Evolutionary conservation across 2,888 invertebrate genomes (phyloP).

Genomic region (Pasiphila rectangulata): DNA sequence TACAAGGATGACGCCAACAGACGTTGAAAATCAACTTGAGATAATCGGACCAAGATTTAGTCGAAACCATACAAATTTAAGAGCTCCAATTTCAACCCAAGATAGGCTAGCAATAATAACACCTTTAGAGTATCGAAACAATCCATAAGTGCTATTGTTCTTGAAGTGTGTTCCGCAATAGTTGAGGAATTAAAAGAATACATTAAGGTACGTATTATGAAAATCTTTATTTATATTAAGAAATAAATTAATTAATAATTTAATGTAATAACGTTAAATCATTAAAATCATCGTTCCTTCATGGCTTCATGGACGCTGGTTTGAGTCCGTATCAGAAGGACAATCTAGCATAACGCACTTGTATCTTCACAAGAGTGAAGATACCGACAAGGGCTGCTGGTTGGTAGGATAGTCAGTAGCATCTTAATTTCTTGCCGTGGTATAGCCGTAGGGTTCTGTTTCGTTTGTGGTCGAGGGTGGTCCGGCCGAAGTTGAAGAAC

Average conservation of each 20-base stretch:
- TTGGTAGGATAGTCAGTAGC: no score
- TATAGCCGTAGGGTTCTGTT: constrained; percentile 19
- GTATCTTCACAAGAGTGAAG: constrained; percentile 26
- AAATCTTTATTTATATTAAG: constrained; percentile 8
- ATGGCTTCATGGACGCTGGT: no score
- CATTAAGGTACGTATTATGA: constrained; percentile 23
- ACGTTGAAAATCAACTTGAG: no score
- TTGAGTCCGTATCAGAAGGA: no score
- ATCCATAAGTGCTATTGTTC: constrained; percentile 14
- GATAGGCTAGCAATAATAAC: no score
- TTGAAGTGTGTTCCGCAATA: constrained; percentile 13
- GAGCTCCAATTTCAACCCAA: no score
- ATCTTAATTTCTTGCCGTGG: constrained; percentile 23
- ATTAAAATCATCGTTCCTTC: constrained; percentile 25
- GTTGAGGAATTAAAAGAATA: constrained; percentile 24
- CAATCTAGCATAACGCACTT: no score
- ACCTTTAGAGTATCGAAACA: constrained; percentile 14
- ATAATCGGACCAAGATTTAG: no score
- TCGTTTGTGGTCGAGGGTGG: constrained; percentile 7
- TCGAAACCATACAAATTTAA: no score
- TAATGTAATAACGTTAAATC: constrained; percentile 23
- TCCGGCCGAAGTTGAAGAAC: constrained; percentile 18
- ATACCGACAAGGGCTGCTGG: constrained; percentile 24
- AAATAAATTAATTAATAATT: no score
- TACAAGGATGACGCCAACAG: no score